Evolutionary conservation across 2,888 invertebrate genomes (phyloP).

Genomic region (Thecophora atra): DNA sequence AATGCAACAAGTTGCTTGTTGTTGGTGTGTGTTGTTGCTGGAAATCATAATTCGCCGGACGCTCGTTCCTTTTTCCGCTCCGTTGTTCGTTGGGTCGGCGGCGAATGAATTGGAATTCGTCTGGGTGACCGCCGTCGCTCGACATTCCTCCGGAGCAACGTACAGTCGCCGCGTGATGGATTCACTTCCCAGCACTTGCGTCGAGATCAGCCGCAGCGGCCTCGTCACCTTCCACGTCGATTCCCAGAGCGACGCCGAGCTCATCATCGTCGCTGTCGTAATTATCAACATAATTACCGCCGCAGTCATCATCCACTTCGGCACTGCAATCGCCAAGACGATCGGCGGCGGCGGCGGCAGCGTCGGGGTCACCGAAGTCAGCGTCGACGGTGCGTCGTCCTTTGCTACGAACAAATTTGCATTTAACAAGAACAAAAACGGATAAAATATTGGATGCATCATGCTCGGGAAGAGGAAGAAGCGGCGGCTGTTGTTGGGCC

Average conservation of each 20-base stretch:
- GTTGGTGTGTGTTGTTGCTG: slow-evolving; percentile 14
- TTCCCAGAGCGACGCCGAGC: not conserved
- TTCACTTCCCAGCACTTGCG: slow-evolving; percentile 23
- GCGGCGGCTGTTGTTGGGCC: slow-evolving; percentile 51
- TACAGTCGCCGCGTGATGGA: slow-evolving; percentile 20
- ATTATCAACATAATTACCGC: not conserved
- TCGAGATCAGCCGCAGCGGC: not conserved
- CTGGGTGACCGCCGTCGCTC: slow-evolving; percentile 9
- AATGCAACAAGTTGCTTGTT: slow-evolving; percentile 22
- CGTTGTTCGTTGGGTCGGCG: not conserved
- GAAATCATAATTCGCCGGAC: slow-evolving; percentile 23
- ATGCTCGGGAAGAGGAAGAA: not conserved
- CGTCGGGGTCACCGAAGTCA: too few relatives aligned
- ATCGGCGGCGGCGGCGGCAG: not conserved
- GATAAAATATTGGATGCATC: not conserved
- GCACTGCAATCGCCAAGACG: not conserved
- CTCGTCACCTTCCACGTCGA: not conserved
- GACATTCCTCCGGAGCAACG: slow-evolving; percentile 7
- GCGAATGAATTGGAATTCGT: slow-evolving; percentile 2
- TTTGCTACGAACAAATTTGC: slow-evolving; percentile 53
- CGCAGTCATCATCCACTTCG: not conserved
- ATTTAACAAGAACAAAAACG: slow-evolving; percentile 46
- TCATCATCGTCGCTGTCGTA: not conserved
- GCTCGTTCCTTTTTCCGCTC: not conserved
- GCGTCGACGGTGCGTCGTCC: slow-evolving; percentile 22